Evolutionary conservation across 2,113 vertebrate species (phyloP).

Genomic region (Benitochromis conjunctus): DNA sequence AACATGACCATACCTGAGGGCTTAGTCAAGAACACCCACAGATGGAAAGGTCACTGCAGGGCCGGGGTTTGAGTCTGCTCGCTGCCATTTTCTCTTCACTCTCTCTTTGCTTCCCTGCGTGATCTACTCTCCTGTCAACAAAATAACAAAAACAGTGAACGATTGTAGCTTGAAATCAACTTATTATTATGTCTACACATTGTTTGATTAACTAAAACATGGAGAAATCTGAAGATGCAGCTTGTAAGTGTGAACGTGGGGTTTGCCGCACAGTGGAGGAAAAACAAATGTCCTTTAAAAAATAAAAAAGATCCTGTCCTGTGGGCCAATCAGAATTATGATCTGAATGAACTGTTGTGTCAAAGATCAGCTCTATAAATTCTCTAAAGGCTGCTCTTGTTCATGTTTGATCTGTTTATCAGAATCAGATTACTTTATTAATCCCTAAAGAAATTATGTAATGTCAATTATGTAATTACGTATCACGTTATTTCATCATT

Average conservation of each 20-base stretch:
- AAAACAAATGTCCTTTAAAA: neutral
- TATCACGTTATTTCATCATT: neutral
- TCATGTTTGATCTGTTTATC: neutral
- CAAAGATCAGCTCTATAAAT: no score
- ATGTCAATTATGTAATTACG: no score
- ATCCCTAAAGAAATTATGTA: no score
- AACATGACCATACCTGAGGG: fast-evolving
- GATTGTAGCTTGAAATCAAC: neutral
- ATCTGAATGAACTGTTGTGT: neutral
- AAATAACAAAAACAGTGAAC: neutral
- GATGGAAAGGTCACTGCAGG: neutral
- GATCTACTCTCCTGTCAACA: neutral
- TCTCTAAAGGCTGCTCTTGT: neutral
- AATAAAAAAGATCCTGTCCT: neutral
- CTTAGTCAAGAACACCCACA: neutral
- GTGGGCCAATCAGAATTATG: neutral
- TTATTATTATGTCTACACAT: neutral
- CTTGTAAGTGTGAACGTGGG: neutral
- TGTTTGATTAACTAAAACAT: neutral
- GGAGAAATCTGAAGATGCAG: neutral
- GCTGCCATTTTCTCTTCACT: neutral
- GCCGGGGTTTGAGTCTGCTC: neutral
- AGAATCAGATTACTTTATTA: no score
- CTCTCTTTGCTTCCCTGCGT: neutral
- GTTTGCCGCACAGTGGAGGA: neutral